Conservation (phyloP, 2,797 vertebrate species). For the Phalloptychus januarius region DNA sequence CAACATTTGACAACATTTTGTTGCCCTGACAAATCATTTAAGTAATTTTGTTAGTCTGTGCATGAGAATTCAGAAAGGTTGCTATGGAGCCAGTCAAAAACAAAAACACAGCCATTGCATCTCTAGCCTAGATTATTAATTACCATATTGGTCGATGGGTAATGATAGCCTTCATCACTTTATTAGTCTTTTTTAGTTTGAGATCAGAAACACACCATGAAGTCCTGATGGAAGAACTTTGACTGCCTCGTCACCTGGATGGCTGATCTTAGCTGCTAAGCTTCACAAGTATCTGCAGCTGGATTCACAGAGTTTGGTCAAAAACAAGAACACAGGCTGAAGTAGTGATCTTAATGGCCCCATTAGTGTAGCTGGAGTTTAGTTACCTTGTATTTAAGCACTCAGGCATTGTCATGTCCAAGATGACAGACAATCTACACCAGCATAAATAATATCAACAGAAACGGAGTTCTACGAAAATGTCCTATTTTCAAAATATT, state of each 20-base stretch:
- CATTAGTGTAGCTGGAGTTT: not conserved
- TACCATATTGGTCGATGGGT: not conserved
- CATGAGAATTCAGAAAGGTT: not conserved
- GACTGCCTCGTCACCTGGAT: not conserved
- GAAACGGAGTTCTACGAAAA: not conserved
- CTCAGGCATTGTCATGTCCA: not conserved
- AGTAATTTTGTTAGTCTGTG: not conserved
- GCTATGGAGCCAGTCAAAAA: not conserved
- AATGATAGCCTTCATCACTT: not conserved
- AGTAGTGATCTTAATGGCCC: not conserved
- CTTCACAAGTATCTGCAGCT: not conserved
- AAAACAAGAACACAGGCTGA: not conserved
- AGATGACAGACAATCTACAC: not conserved
- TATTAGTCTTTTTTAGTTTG: not conserved
- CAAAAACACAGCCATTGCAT: not conserved
- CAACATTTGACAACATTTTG: too few relatives aligned
- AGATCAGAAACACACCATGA: not conserved
- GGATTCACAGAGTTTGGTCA: not conserved
- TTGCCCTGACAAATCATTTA: not conserved
- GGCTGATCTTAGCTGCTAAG: not conserved
- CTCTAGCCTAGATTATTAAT: not conserved
- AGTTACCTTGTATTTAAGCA: not conserved
- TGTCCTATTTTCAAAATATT: conserved; percentile 12
- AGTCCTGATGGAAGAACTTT: not conserved
- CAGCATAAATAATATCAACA: not conserved